A percentile compares a stretch with the other conserved stretches of the same genome.
These are phyloP conservation scores for Bombus waltoni DNA, from an alignment of 1,140 invertebrate genomes.

Conservation along the genomic window DNA sequence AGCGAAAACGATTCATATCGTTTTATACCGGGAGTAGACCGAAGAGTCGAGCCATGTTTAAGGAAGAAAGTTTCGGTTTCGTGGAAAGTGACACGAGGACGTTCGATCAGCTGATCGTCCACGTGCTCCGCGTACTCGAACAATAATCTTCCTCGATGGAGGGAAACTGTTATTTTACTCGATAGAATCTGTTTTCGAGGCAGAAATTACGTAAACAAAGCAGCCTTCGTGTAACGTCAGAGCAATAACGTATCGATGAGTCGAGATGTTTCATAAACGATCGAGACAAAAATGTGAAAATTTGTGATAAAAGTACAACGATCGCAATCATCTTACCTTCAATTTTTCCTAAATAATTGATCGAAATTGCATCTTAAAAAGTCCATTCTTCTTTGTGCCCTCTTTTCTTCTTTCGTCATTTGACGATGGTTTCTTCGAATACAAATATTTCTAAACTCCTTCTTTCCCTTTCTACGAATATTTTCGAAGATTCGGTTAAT, in stretches of 20 bases:
- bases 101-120: conserved; percentile 39
- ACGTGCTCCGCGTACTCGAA: conserved; percentile 10
- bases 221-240: background rate
- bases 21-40: background rate
- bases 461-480: background rate
- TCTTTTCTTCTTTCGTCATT: background rate
- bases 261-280: too few relatives aligned
- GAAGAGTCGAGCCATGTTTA: background rate
- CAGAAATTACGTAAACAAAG: background rate
- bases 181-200: background rate
- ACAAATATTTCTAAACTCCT: background rate
- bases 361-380: background rate
- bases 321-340: background rate
- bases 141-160: background rate
- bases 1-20: background rate
- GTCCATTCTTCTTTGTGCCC: background rate
- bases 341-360: too few relatives aligned
- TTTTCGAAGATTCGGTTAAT: background rate
- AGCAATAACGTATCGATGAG: background rate
- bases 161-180: background rate
- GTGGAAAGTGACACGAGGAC: background rate
- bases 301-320: background rate
- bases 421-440: background rate
- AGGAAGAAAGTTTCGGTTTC: background rate
- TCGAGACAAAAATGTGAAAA: background rate